phyloP scores from a whole-genome alignment of 2,888 invertebrate genomes.

The Augochlorella aurata region DNA sequence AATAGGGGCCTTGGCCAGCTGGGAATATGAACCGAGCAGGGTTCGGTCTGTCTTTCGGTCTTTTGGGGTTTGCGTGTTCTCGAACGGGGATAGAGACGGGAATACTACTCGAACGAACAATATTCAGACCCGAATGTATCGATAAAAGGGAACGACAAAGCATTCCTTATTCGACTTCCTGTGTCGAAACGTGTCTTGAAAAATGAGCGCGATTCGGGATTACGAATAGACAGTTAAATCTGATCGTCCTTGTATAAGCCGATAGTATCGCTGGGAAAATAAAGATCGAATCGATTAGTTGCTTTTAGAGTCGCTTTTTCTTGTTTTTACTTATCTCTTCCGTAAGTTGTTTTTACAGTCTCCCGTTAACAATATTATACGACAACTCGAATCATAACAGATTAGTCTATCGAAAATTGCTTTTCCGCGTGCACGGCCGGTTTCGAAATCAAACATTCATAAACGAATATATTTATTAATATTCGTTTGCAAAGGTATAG shows the following conservation, averaged over 20 bases:
- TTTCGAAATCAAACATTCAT: neutral
- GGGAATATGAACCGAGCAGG: conserved; percentile 81
- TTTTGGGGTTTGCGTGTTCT: conserved; percentile 53
- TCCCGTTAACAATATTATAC: conserved; percentile 34
- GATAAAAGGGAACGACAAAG: conserved; percentile 47
- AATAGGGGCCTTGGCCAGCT: conserved; percentile 81
- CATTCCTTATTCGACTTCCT: conserved; percentile 23
- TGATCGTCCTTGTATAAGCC: neutral
- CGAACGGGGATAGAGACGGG: conserved; percentile 47
- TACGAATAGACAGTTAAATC: conserved; percentile 16
- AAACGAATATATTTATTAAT: neutral
- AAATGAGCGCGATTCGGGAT: neutral
- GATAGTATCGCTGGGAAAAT: neutral
- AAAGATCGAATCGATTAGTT: neutral
- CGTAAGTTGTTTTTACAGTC: conserved; percentile 9
- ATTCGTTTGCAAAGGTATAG: neutral
- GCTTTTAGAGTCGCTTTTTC: neutral
- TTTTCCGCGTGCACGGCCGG: no score
- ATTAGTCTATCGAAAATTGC: neutral
- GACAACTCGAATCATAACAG: neutral
- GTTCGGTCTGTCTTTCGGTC: conserved; percentile 79
- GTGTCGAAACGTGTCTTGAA: conserved; percentile 11
- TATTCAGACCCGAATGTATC: conserved; percentile 44
- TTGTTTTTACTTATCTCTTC: neutral
- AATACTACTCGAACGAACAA: conserved; percentile 53